A percentile compares a stretch with the other conserved stretches of the same genome.
Conservation (phyloP, 2,888 invertebrate species). For the Conistra vaccinii region DNA sequence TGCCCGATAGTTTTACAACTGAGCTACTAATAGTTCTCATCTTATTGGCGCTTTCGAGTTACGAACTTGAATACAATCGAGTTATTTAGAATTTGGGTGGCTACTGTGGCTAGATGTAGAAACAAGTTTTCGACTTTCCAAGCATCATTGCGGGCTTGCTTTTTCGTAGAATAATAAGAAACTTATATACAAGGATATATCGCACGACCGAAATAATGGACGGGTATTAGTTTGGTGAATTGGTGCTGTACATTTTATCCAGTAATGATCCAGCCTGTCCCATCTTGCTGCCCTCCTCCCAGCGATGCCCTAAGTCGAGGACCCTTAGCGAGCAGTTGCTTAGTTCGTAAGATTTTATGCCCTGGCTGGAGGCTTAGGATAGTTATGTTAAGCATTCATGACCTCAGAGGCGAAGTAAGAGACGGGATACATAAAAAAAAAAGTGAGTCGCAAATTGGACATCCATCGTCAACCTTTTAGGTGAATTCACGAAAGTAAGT, state of each 20-base stretch:
- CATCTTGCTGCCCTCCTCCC: no score
- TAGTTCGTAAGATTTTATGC: no score
- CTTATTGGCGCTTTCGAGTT: neutral
- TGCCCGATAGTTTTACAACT: slow-evolving; percentile 23
- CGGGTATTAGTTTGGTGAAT: neutral
- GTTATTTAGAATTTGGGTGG: neutral
- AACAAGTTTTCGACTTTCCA: neutral
- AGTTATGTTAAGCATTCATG: no score
- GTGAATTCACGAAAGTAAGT: neutral
- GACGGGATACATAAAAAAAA: no score
- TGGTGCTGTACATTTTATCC: neutral
- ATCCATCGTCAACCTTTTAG: neutral
- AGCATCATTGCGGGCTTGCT: neutral
- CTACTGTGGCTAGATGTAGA: neutral
- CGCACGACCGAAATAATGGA: neutral
- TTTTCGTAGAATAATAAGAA: neutral
- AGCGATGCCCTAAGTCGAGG: no score
- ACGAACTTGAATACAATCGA: neutral
- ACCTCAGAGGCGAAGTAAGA: no score
- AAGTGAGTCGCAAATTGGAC: no score
- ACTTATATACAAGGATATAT: neutral
- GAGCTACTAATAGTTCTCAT: slow-evolving; percentile 24
- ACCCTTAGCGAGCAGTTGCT: no score
- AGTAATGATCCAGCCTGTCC: no score
- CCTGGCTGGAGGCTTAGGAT: no score